Percentiles rank a stretch among this genome's conserved stretches.
These are phyloP conservation scores for Ochlodes sylvanus DNA, from an alignment of 2,888 invertebrate genomes.

Conservation along the genomic window DNA sequence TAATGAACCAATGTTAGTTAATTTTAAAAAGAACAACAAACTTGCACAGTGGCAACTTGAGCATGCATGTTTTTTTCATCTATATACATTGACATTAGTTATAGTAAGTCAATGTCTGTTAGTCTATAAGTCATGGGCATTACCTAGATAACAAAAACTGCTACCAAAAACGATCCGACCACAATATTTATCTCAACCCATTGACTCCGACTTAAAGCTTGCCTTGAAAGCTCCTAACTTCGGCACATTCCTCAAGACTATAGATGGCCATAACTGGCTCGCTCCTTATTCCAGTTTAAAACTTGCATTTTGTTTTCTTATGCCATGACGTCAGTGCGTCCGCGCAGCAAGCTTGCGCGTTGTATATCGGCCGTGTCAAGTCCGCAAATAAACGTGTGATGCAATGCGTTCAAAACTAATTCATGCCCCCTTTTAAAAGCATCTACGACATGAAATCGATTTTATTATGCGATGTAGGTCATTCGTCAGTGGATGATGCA, in stretches of 20 bases:
- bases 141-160: not conserved
- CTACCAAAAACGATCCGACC: not conserved
- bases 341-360: conserved; percentile 30
- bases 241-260: conserved; percentile 30
- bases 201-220: conserved; percentile 10
- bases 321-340: conserved; percentile 32
- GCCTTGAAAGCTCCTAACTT: conserved; percentile 32
- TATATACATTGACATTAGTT: no score
- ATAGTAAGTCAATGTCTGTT: no score
- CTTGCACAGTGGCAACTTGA: no score
- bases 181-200: not conserved
- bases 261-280: conserved; percentile 41
- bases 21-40: no score
- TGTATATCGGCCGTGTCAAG: conserved; percentile 60
- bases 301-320: conserved; percentile 41
- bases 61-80: no score
- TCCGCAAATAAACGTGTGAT: conserved; percentile 73
- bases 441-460: conserved; percentile 40
- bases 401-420: conserved; percentile 51
- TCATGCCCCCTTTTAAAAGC: conserved; percentile 43
- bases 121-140: conserved; percentile 1
- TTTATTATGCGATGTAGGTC: conserved; percentile 36
- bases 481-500: conserved; percentile 2
- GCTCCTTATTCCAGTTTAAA: conserved; percentile 45
- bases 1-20: not conserved